A percentile compares a stretch with the other conserved stretches of the same genome.
Evolutionary conservation across 1,140 invertebrate genomes (phyloP).

Genomic region (Drosophila jambulina): DNA sequence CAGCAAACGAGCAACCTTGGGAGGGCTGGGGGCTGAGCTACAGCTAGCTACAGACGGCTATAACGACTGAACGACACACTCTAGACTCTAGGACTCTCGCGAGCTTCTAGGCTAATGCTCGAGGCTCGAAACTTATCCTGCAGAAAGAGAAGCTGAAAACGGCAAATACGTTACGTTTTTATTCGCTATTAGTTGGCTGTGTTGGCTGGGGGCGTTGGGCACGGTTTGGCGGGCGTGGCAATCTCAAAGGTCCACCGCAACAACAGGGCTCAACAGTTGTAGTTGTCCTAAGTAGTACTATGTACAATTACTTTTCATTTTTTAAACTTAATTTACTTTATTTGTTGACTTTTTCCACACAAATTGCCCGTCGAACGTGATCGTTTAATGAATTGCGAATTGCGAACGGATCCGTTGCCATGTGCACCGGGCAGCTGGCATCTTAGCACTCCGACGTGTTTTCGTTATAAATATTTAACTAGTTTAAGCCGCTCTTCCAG

Average conservation of each 20-base stretch:
- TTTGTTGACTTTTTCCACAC: constrained; percentile 83
- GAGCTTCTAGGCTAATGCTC: constrained; percentile 70
- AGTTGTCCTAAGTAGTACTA: constrained; percentile 51
- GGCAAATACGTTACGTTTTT: constrained; percentile 81
- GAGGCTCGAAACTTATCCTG: constrained; percentile 77
- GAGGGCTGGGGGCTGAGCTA: constrained; percentile 63
- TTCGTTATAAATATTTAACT: constrained; percentile 29
- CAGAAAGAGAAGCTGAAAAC: constrained; percentile 82
- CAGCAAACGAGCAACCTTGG: constrained; percentile 55
- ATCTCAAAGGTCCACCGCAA: constrained; percentile 62
- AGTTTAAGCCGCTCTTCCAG: constrained; percentile 30
- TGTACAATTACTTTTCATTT: constrained; percentile 41
- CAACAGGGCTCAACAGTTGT: constrained; percentile 73
- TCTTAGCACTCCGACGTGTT: constrained; percentile 52
- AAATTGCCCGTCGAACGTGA: constrained; percentile 77
- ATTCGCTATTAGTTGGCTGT: constrained; percentile 59
- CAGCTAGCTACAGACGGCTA: constrained; percentile 70
- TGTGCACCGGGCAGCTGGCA: constrained; percentile 32
- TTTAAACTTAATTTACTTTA: constrained; percentile 42
- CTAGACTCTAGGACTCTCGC: constrained; percentile 60
- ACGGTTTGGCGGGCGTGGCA: constrained; percentile 56
- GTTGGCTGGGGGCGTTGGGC: constrained; percentile 70
- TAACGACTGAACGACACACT: constrained; percentile 63
- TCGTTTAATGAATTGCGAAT: constrained; percentile 53
- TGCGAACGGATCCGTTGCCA: constrained; percentile 44